phyloP scores from a whole-genome alignment of 2,888 invertebrate genomes.

The Thecocarcelia acutangulata region DNA sequence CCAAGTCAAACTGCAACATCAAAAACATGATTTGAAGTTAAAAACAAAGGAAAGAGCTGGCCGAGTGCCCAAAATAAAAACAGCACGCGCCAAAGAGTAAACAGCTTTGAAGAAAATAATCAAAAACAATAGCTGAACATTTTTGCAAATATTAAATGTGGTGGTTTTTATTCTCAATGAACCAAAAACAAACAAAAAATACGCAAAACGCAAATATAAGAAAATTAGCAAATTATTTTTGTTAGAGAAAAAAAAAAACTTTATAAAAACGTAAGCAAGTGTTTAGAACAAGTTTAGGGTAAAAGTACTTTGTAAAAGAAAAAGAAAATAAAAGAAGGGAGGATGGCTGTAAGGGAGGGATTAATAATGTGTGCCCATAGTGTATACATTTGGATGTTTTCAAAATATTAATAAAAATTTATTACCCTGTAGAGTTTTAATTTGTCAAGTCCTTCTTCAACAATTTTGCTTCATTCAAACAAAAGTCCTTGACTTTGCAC shows the following conservation, averaged over 20 bases:
- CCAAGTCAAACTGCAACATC: constrained; percentile 36
- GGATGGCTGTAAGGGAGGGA: constrained; percentile 37
- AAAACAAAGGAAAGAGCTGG: constrained; percentile 16
- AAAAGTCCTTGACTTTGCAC: constrained; percentile 67
- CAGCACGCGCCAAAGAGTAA: constrained; percentile 66
- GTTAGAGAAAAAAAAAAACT: constrained; percentile 11
- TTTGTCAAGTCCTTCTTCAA: constrained; percentile 7
- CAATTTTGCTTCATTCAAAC: not conserved
- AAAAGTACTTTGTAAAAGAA: not conserved
- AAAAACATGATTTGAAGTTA: constrained; percentile 26
- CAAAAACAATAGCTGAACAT: constrained; percentile 24
- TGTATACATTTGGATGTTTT: constrained; percentile 31
- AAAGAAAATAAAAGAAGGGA: constrained; percentile 34
- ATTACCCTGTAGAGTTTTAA: constrained; percentile 38
- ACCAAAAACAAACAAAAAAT: constrained; percentile 39
- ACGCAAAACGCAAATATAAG: too few relatives aligned
- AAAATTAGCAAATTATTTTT: constrained; percentile 22
- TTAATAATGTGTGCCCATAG: not conserved
- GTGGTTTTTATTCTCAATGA: constrained; percentile 41
- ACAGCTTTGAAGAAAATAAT: constrained; percentile 51
- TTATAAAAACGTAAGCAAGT: constrained; percentile 9
- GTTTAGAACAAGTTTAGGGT: constrained; percentile 37
- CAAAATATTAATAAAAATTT: constrained; percentile 51
- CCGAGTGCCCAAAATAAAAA: constrained; percentile 47
- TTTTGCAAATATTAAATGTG: constrained; percentile 32